phyloP scores from a whole-genome alignment of 64 coral and sea anemone species.

The Catalaphyllia jardinei region DNA sequence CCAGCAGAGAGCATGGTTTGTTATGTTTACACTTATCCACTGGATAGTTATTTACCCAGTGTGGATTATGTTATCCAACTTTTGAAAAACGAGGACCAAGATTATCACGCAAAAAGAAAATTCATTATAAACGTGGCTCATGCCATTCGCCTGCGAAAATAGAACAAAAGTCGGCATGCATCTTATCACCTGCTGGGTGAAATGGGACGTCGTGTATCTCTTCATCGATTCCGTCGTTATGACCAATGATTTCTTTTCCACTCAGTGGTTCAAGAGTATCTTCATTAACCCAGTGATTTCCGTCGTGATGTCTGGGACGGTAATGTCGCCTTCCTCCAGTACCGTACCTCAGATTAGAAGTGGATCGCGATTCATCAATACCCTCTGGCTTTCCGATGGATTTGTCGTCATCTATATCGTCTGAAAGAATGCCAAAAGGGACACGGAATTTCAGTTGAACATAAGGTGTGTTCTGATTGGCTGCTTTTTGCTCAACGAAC shows the following conservation, averaged over 20 bases:
- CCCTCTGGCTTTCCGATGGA: background rate
- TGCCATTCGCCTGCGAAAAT: too few species aligned
- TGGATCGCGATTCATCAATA: background rate
- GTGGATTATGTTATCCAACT: too few species aligned
- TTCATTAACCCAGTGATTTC: background rate
- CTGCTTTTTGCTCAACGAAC: too few species aligned
- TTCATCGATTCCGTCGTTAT: constrained; percentile 18
- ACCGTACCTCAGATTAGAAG: constrained; percentile 2
- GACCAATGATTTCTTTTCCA: constrained; percentile 31
- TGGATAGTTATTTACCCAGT: too few species aligned
- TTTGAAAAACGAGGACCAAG: too few species aligned
- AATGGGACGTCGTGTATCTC: background rate
- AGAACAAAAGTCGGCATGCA: background rate
- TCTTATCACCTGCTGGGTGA: constrained; percentile 1
- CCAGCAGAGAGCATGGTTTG: too few species aligned
- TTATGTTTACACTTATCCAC: too few species aligned
- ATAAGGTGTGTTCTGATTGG: too few species aligned
- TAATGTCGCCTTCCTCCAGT: background rate
- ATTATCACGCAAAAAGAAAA: too few species aligned
- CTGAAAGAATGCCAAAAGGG: background rate
- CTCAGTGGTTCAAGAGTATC: background rate
- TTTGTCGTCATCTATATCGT: background rate
- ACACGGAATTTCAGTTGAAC: background rate
- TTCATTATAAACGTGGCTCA: too few species aligned
- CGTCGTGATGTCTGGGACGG: background rate